phyloP scores from a whole-genome alignment of 2,888 invertebrate genomes.

The Plebejus melissa region DNA sequence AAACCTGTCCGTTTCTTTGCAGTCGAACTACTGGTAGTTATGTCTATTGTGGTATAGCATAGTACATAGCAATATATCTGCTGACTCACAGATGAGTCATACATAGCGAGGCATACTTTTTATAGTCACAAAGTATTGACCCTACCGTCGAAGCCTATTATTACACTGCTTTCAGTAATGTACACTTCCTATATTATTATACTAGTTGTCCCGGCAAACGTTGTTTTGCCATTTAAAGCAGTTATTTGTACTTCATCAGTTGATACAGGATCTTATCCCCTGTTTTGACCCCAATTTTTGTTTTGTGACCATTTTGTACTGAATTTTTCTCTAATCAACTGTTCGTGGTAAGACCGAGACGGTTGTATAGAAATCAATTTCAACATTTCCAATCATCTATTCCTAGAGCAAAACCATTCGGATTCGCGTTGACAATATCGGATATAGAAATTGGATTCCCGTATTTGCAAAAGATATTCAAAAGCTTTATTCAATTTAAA shows the following conservation, averaged over 20 bases:
- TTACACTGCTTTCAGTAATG: background rate
- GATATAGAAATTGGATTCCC: background rate
- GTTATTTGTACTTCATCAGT: too few species aligned
- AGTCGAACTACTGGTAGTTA: too few species aligned
- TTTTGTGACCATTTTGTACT: too few species aligned
- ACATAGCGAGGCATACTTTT: background rate
- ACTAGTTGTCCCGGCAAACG: too few species aligned
- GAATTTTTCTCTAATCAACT: too few species aligned
- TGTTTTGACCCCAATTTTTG: too few species aligned
- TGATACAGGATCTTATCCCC: too few species aligned
- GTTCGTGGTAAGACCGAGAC: background rate
- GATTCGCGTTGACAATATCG: background rate
- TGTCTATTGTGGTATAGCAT: too few species aligned
- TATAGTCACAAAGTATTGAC: slow-evolving; percentile 12
- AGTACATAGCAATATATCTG: background rate
- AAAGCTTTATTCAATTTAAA: slow-evolving; percentile 5
- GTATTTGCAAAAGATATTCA: slow-evolving; percentile 19
- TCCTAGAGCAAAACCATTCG: background rate
- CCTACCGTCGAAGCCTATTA: slow-evolving; percentile 8
- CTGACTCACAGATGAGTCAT: slow-evolving; percentile 6
- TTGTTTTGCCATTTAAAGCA: too few species aligned
- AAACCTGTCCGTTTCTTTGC: too few species aligned
- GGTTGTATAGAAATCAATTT: background rate
- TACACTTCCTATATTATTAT: background rate
- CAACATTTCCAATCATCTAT: background rate